phyloP scores from a whole-genome alignment of 2,797 vertebrate genomes.

The Limosa lapponica region DNA sequence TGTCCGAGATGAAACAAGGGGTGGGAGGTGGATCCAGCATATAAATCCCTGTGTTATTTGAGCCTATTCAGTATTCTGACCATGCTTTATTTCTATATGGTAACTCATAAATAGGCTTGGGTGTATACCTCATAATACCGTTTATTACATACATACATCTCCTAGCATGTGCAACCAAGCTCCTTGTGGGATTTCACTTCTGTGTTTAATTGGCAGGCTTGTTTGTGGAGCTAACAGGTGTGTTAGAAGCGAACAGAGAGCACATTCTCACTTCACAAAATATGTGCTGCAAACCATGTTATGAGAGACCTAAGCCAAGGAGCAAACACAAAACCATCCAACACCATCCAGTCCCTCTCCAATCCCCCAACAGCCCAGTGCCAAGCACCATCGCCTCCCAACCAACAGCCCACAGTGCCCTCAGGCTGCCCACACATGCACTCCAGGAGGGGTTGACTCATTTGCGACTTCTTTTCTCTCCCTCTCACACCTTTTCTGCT shows the following conservation, averaged over 20 bases:
- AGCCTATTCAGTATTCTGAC: neutral
- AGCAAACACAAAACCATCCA: constrained; percentile 13
- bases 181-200: constrained; percentile 42
- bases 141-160: constrained; percentile 60
- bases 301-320: neutral
- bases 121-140: constrained; percentile 10
- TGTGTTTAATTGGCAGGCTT: constrained; percentile 33
- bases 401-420: neutral
- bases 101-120: constrained; percentile 42
- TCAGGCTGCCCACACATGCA: neutral
- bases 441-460: neutral
- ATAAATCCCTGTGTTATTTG: neutral
- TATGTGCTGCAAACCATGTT: neutral
- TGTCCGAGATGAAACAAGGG: neutral
- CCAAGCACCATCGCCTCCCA: neutral
- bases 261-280: constrained; percentile 46
- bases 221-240: constrained; percentile 43
- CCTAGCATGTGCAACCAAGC: neutral
- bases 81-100: neutral
- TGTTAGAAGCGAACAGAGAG: constrained; percentile 7
- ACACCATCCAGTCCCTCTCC: neutral
- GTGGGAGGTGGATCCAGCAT: neutral
- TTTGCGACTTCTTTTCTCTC: neutral
- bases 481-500: neutral
- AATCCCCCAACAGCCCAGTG: neutral